Base-by-base conservation (phyloP, 2,113 vertebrate species). In the Malurus melanocephalus region DNA sequence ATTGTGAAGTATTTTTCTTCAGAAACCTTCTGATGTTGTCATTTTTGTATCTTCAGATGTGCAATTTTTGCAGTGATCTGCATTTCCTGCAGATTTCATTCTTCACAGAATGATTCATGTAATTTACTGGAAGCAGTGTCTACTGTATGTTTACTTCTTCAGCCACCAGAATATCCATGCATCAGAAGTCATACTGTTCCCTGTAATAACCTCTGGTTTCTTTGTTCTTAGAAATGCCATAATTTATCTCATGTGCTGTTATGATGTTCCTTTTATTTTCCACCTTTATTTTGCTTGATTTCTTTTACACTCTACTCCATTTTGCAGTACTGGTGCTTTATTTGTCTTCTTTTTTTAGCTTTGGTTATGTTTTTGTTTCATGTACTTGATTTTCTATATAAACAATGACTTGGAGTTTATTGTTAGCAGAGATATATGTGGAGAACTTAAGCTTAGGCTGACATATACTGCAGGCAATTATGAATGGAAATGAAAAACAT, bases 21-120 rank as follows among this genome's bases (percentile, higher is more conserved):
- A 80, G 79, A 78, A 91, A 45, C 75, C 40, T 96, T 96, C 79
- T 92, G 82, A 94, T 92, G 66, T 93, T 95, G 88, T 94, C 77
- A 87, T 71, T 95, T 95, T 92, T 92, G 71, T 90, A 64, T 75
- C 76, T 91, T 95, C 87, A 93, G 56, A 87, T 85, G 79, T 93
- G 73, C 65, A 71, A 0, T 80, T 93, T 85, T 82, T 92, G 68
- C 85, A 80, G 40, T 45, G 64, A 13, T 93, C 53, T 3, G 24
- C 49, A 19, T 89, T 93, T 94, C 82, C 85, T 92, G 61, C 56
- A 80, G 87, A 67, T 93, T 93, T 92, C 71, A 62, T 85, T 91
- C 91, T 86, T 78, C 46, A 13, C 56, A 75, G 87, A 77, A 80
- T 89, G 72, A 88, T 80, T 89, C 7, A 46, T 78, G 49, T 85